phyloP scores from a whole-genome alignment of 2,888 invertebrate genomes.

The Sarcophaga rosellei region DNA sequence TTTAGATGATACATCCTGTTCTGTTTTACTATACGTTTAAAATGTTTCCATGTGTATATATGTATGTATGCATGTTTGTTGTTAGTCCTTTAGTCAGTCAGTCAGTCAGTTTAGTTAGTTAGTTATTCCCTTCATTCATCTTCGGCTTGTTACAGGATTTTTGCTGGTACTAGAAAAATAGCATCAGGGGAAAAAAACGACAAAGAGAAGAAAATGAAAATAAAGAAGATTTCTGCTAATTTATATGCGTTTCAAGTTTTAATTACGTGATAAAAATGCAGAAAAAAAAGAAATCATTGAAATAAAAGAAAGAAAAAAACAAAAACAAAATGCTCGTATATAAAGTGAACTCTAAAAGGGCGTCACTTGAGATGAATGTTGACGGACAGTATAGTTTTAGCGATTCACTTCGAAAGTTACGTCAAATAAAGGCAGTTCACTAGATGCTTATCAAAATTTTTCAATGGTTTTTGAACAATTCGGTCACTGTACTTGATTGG shows the following conservation, averaged over 20 bases:
- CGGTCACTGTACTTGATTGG: too few species aligned
- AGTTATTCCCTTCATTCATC: conserved; percentile 57
- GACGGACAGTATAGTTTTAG: conserved; percentile 59
- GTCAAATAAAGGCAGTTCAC: too few species aligned
- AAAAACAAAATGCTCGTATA: conserved; percentile 61
- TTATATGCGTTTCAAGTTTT: conserved; percentile 80
- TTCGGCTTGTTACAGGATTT: conserved; percentile 53
- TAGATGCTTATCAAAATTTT: too few species aligned
- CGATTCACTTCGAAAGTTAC: background rate
- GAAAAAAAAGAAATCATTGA: conserved; percentile 30
- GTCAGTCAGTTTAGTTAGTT: conserved; percentile 40
- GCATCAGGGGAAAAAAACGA: conserved; percentile 16
- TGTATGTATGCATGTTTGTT: background rate
- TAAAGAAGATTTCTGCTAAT: conserved; percentile 74
- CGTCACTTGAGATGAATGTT: conserved; percentile 64
- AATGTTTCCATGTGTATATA: background rate
- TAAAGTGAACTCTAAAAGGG: conserved; percentile 65
- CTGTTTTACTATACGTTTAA: conserved; percentile 26
- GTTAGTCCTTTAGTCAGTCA: background rate
- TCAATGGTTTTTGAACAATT: too few species aligned
- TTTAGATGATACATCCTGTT: conserved; percentile 60
- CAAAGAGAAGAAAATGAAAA: conserved; percentile 20
- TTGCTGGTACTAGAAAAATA: conserved; percentile 48
- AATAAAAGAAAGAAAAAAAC: conserved; percentile 19
- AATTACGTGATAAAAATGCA: conserved; percentile 77